Base-by-base conservation (phyloP, 2,113 vertebrate genomes). In the Ptilonorhynchus violaceus region DNA sequence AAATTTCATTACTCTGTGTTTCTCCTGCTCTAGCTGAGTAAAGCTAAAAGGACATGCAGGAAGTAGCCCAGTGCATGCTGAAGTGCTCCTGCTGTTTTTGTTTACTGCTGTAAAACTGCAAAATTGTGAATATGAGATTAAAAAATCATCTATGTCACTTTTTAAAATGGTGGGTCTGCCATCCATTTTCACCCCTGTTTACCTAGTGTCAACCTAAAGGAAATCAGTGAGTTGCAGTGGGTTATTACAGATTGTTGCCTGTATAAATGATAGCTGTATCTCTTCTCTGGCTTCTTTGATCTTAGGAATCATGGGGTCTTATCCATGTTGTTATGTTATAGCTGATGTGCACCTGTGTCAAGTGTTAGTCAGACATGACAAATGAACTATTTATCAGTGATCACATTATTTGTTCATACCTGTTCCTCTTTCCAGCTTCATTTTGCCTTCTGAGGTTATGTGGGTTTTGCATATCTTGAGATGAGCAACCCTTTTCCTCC, bases 281-380 rank as follows among this genome's bases (percentile, higher is more conserved):
- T 82, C 41, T 17, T 56, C 49, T 49, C 24, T 96, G 87, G 75
- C 50, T 96, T 93, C 84, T 82, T 79, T 89, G 76, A 83, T 95
- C 77, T 97, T 83, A 64, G 82, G 72, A 83, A 91, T 87, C 70
- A 64, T 16, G 68, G 27, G 37, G 10, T 37, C 21, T 89, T 76
- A 13, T 2, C 59, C 25, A 11, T 73, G 47, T 70, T 88, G 46
- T 39, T 96, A 50, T 28, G 55, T 53, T 33, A 59, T 63, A 42
- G 69, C 47, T 81, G 72, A 76, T 91, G 85, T 72, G 56, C 19
- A 52, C 52, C 86, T 94, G 15, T 91, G 56, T 94, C 96, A 97
- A 24, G 42, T 41, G 17, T 25, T 42, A 59, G 88, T 93, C 67
- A 85, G 89, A 84, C 68, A 73, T 87, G 93, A 97, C 53, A 88